These are phyloP conservation scores for Isichthys henryi DNA, from an alignment of 2,113 vertebrate species.

Conservation along the genomic window DNA sequence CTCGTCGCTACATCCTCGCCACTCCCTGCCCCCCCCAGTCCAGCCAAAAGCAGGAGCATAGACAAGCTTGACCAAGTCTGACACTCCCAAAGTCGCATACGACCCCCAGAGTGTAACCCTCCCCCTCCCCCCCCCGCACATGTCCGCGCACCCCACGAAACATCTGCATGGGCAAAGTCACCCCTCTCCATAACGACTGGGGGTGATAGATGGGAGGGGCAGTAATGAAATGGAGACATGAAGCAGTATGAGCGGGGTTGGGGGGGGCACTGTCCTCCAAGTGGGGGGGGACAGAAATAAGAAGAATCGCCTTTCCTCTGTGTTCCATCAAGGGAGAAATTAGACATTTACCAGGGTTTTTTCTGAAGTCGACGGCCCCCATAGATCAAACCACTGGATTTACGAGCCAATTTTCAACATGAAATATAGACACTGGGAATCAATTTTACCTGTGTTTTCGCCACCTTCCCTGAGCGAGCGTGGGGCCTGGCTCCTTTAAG, in stretches of 20 bases:
- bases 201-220: constrained; percentile 87
- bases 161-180: constrained; percentile 75
- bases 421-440: constrained; percentile 98
- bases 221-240: constrained; percentile 99
- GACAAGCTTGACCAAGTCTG: background rate
- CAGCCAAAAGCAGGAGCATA: background rate
- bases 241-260: constrained; percentile 85
- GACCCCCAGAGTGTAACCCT: background rate
- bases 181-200: constrained; percentile 63
- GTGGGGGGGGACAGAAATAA: constrained; percentile 62
- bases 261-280: constrained; percentile 53
- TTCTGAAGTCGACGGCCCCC: constrained; percentile 97
- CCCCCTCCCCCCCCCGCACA: no score
- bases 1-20: background rate
- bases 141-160: constrained; percentile 45
- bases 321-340: constrained; percentile 99
- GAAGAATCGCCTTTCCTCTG: constrained; percentile 93
- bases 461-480: constrained; percentile 30
- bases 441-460: constrained; percentile 82
- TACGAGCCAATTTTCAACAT: constrained; percentile 98
- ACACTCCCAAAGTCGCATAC: background rate
- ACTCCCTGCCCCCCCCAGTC: constrained; percentile 12
- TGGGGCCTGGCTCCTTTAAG: constrained; percentile 38
- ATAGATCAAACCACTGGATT: constrained; percentile 97
- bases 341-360: constrained; percentile 99